Evolutionary conservation across 1,140 invertebrate species (phyloP).

Genomic region (Heliconius hewitsoni): DNA sequence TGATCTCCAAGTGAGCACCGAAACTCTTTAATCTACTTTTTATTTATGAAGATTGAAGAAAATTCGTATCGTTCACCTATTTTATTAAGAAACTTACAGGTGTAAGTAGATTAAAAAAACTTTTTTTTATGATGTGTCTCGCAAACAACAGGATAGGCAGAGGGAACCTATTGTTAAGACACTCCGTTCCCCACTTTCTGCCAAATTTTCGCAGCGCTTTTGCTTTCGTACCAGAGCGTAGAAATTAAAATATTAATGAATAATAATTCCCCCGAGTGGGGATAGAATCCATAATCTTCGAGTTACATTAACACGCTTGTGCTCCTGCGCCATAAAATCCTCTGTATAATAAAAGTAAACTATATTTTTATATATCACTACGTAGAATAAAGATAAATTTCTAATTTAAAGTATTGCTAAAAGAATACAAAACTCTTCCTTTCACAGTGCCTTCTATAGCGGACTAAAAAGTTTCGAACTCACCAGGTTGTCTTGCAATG

Average conservation of each 20-base stretch:
- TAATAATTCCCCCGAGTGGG: too few relatives aligned
- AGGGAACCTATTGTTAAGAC: too few relatives aligned
- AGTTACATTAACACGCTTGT: too few relatives aligned
- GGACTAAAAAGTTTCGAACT: not conserved
- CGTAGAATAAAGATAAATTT: not conserved
- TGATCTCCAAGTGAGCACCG: slow-evolving; percentile 16
- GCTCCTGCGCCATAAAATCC: too few relatives aligned
- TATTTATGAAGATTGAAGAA: not conserved
- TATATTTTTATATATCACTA: not conserved
- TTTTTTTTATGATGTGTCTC: not conserved
- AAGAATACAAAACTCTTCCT: not conserved
- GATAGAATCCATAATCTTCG: too few relatives aligned
- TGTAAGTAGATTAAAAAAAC: not conserved
- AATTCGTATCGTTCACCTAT: not conserved
- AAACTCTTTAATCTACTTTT: slow-evolving; percentile 10
- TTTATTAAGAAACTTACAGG: not conserved
- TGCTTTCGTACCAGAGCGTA: too few relatives aligned
- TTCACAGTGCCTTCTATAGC: not conserved
- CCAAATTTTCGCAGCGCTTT: too few relatives aligned
- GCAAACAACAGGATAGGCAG: too few relatives aligned
- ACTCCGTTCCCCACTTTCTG: too few relatives aligned
- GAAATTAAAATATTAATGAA: too few relatives aligned
- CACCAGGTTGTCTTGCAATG: slow-evolving; percentile 1
- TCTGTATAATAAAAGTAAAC: too few relatives aligned
- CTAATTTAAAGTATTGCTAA: slow-evolving; percentile 1